Conservation (phyloP, 2,797 vertebrate species). For the Siniperca undulata region DNA sequence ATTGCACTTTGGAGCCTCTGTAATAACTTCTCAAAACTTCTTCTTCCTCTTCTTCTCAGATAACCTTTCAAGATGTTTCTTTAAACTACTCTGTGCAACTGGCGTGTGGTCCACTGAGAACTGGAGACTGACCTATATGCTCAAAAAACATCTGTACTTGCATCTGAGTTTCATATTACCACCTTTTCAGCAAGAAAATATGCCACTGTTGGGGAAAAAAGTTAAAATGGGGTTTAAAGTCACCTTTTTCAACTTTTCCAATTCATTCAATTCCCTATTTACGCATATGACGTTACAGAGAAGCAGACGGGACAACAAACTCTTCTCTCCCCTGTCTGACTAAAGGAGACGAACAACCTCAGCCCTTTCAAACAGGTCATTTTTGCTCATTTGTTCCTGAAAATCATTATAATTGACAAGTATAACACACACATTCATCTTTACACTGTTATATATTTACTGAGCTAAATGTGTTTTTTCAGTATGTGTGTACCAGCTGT, state of each 20-base stretch:
- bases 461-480: slow-evolving; percentile 29
- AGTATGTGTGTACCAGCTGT: slow-evolving; percentile 36
- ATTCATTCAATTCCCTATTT: slow-evolving; percentile 16
- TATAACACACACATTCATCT: slow-evolving; percentile 2
- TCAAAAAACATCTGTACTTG: slow-evolving; percentile 48
- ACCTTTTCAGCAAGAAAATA: slow-evolving; percentile 52
- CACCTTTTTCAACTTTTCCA: slow-evolving; percentile 25
- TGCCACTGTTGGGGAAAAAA: slow-evolving; percentile 38
- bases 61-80: slow-evolving; percentile 12
- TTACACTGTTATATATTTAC: slow-evolving; percentile 12
- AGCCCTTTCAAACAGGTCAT: not conserved
- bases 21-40: slow-evolving; percentile 10
- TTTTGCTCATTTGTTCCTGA: not conserved
- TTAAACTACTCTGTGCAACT: slow-evolving; percentile 23
- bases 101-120: slow-evolving; percentile 25
- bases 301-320: slow-evolving; percentile 4
- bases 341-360: slow-evolving; percentile 19
- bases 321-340: not conserved
- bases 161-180: slow-evolving; percentile 52
- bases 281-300: not conserved
- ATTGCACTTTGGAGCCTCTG: slow-evolving; percentile 19
- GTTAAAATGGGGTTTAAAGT: slow-evolving; percentile 23
- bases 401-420: slow-evolving; percentile 19
- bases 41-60: slow-evolving; percentile 7
- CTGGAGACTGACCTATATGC: slow-evolving; percentile 24